Evolutionary conservation across 2,113 vertebrate genomes (phyloP), one percentile per base, ranked within the genome.

Genomic region (Grantiella picta): DNA sequence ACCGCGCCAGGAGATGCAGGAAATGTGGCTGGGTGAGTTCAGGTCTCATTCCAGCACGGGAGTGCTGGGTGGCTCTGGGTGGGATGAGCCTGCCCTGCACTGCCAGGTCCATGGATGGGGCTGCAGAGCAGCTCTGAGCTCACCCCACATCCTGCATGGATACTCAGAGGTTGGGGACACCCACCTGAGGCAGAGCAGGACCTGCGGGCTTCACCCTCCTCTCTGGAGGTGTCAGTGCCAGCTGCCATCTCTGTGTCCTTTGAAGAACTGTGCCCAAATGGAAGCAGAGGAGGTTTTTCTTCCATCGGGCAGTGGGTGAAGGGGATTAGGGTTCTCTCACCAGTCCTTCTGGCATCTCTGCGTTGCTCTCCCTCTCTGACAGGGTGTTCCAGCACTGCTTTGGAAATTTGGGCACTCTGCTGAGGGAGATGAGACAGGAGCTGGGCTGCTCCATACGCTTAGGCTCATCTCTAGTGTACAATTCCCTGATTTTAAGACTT

Each of bases 21-120:
- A 66, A 86, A 65, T 45, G 76, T 68, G 80, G 10, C 88, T 92
- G 88, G 90, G 90, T 89, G 76, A 87, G 89, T 29, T 57, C 45
- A 44, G 85, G 54, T 28, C 76, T 90, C n/a, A 5, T 49, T 90
- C 75, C 85, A 73, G 68, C 28, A 17, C 13, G 4, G 3, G 0
- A 44, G 10, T 2, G 19, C 23, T 20, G 33, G 45, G 47, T 70
- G 16, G 57, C 85, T 86, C 29, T 0, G 0, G 56, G 50, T 2
- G 3, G 56, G 76, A 6, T 15, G 52, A 90, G 66, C 35, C 11
- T 23, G 12, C 42, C 52, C 69, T 31, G 40, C 35, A 2, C 20
- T 6, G 25, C 56, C 24, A 18, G 22, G 4, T 22, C 28, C 9
- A 3, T 4, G 76, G 42, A 7, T 5, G 21, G 28, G 60, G n/a